Evolutionary conservation across 2,888 invertebrate genomes (phyloP).

Genomic region (Caenorhabditis drosophilae): DNA sequence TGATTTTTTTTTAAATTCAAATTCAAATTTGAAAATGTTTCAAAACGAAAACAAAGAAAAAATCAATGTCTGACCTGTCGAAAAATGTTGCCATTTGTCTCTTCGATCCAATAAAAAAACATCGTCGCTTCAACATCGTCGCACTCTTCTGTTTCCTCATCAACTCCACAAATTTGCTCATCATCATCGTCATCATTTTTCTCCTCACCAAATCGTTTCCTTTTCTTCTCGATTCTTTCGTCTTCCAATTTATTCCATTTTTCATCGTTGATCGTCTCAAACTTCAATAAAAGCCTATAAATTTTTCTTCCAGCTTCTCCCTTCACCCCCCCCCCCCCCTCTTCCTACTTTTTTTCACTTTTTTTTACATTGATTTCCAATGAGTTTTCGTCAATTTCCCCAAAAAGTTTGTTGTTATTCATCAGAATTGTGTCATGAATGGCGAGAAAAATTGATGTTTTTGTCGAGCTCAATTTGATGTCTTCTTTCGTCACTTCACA

Average conservation of each 20-base stretch:
- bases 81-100: not conserved
- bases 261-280: slow-evolving; percentile 13
- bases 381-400: slow-evolving; percentile 13
- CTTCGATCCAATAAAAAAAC: slow-evolving; percentile 14
- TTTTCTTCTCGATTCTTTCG: not conserved
- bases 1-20: too few species aligned
- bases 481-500: too few species aligned
- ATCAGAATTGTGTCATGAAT: slow-evolving; percentile 10
- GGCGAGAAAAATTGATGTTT: slow-evolving; percentile 5
- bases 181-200: slow-evolving; percentile 1
- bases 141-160: slow-evolving; percentile 26
- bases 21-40: too few species aligned
- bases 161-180: slow-evolving; percentile 8
- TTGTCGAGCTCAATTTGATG: too few species aligned
- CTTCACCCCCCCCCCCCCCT: too few species aligned
- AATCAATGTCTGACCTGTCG: too few species aligned
- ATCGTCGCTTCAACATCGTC: slow-evolving; percentile 18
- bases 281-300: slow-evolving; percentile 11
- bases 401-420: slow-evolving; percentile 13
- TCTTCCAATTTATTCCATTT: slow-evolving; percentile 41
- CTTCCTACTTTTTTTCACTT: not conserved
- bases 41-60: too few species aligned
- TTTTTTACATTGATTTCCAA: slow-evolving; percentile 18
- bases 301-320: slow-evolving; percentile 3
- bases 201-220: not conserved